These are phyloP conservation scores for Lutjanus argentimaculatus DNA, from an alignment of 2,797 vertebrate species.

Conservation along the genomic window DNA sequence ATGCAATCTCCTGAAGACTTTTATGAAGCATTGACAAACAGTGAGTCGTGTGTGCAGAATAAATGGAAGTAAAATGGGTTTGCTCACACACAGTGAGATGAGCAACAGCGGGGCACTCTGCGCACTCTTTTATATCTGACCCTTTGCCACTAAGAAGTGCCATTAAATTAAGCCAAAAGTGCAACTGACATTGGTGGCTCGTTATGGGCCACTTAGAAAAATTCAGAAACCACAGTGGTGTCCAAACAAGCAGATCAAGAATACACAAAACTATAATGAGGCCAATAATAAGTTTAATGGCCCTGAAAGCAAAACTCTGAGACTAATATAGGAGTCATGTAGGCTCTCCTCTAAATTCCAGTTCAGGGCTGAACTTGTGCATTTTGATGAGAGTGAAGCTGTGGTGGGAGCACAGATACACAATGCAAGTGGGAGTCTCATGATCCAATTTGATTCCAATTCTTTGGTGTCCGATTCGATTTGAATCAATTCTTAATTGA, in stretches of 20 bases:
- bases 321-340: slow-evolving; percentile 9
- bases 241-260: slow-evolving; percentile 44
- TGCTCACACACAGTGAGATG: not conserved
- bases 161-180: slow-evolving; percentile 46
- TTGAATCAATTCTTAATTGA: no score
- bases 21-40: slow-evolving; percentile 51
- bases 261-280: slow-evolving; percentile 31
- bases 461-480: no score
- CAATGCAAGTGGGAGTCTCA: not conserved
- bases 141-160: slow-evolving; percentile 28
- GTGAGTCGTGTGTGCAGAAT: slow-evolving; percentile 39
- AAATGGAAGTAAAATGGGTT: slow-evolving; percentile 32
- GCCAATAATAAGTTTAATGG: slow-evolving; percentile 37
- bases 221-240: slow-evolving; percentile 24
- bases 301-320: slow-evolving; percentile 33
- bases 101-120: not conserved
- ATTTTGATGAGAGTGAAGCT: slow-evolving; percentile 6
- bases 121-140: slow-evolving; percentile 25
- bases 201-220: slow-evolving; percentile 44
- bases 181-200: slow-evolving; percentile 38
- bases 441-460: no score
- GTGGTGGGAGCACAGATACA: not conserved
- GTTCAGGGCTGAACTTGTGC: slow-evolving; percentile 3
- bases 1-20: slow-evolving; percentile 51
- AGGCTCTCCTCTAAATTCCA: not conserved